Evolutionary conservation across 92 coral and sea anemone species (phyloP).

Genomic region (Pocillopora meandrina): DNA sequence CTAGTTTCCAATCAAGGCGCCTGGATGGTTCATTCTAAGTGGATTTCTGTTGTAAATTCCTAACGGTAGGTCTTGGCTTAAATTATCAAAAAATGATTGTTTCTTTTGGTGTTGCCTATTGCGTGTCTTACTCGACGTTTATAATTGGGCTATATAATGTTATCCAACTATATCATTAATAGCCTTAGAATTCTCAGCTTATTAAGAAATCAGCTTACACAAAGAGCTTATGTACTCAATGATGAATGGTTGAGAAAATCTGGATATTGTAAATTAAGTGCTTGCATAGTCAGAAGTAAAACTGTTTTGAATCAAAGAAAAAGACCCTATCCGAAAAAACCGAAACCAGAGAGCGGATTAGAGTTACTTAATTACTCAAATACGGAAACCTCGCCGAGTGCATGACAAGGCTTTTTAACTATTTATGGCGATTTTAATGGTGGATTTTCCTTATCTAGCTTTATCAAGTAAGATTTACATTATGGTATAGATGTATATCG

Average conservation of each 20-base stretch:
- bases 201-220: slow-evolving; percentile 23
- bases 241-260: background rate
- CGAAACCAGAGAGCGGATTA: background rate
- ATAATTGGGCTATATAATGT: background rate
- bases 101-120: background rate
- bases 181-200: slow-evolving; percentile 10
- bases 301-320: slow-evolving; percentile 7
- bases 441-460: background rate
- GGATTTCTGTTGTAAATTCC: background rate
- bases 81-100: background rate
- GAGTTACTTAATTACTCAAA: slow-evolving; percentile 22
- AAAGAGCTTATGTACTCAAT: background rate
- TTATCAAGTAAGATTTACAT: slow-evolving; percentile 32
- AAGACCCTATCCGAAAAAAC: background rate
- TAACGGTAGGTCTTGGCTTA: slow-evolving; percentile 6
- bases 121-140: slow-evolving; percentile 18
- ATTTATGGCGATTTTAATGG: background rate
- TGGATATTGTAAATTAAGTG: background rate
- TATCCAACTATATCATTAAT: background rate
- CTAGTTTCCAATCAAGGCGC: background rate
- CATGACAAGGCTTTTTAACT: background rate
- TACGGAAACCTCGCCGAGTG: slow-evolving; percentile 7
- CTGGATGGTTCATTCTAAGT: background rate
- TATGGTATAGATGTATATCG: slow-evolving; percentile 9
- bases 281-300: background rate